Evolutionary conservation across 2,888 invertebrate species (phyloP).

Genomic region (Lasioglossum zephyrum): DNA sequence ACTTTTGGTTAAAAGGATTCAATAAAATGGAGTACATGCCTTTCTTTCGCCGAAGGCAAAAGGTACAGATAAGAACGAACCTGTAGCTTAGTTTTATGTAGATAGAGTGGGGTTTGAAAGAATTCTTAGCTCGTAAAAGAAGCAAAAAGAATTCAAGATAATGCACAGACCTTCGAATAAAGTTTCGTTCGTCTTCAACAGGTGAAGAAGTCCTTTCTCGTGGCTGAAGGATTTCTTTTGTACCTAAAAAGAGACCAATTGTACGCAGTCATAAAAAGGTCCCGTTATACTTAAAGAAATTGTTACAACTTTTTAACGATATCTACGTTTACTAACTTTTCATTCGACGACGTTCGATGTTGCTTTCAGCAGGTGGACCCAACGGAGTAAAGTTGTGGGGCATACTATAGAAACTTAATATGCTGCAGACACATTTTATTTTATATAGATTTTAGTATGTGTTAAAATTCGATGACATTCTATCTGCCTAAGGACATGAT

Average conservation of each 20-base stretch:
- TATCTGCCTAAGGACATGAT: neutral
- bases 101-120: neutral
- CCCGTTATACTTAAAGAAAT: neutral
- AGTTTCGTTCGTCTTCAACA: conserved; percentile 2
- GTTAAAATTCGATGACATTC: neutral
- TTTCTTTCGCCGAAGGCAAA: neutral
- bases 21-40: neutral
- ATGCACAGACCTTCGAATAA: neutral
- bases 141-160: conserved; percentile 5
- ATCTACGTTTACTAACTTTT: neutral
- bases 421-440: neutral
- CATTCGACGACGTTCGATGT: neutral
- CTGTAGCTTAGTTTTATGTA: neutral
- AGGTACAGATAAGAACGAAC: neutral
- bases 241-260: conserved; percentile 30
- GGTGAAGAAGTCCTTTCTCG: conserved; percentile 3
- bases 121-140: neutral
- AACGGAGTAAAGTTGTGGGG: neutral
- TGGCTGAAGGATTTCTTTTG: neutral
- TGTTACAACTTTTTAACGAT: conserved; percentile 1
- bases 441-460: neutral
- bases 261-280: neutral
- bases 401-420: neutral
- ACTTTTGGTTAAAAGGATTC: neutral
- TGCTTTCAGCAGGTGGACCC: neutral